phyloP scores from a whole-genome alignment of 2,113 vertebrate species.

The Corythaeola cristata region DNA sequence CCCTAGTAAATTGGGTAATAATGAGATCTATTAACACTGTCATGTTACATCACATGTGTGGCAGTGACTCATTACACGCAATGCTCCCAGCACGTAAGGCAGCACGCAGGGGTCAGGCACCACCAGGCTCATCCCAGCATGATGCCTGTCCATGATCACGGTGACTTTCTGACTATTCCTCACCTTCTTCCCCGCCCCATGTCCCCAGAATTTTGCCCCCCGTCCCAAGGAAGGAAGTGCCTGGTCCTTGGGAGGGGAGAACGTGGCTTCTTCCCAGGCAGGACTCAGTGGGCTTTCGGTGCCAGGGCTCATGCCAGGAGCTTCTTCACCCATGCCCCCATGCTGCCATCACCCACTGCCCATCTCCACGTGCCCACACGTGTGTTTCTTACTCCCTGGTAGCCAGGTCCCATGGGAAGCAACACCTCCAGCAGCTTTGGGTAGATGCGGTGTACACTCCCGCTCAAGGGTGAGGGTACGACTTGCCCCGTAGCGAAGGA shows the following conservation, averaged over 20 bases:
- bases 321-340: fast-evolving
- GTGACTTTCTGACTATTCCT: fast-evolving
- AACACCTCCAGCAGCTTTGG: neutral
- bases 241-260: neutral
- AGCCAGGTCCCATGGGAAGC: neutral
- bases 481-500: fast-evolving
- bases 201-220: neutral
- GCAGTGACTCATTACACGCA: neutral
- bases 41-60: neutral
- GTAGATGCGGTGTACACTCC: fast-evolving
- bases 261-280: fast-evolving
- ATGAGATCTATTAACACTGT: neutral
- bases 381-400: fast-evolving
- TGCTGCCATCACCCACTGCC: fast-evolving
- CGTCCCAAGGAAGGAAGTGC: fast-evolving
- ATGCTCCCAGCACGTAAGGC: neutral
- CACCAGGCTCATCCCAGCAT: fast-evolving
- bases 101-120: neutral
- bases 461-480: neutral
- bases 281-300: neutral
- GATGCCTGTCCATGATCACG: fast-evolving
- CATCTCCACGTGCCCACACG: fast-evolving
- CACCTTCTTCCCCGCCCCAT: neutral
- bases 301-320: neutral
- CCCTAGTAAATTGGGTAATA: neutral